A percentile compares a stretch with the other conserved stretches of the same genome.
These are phyloP conservation scores for Pardosa pseudoannulata DNA, from an alignment of 2,888 invertebrate genomes.

Conservation along the genomic window DNA sequence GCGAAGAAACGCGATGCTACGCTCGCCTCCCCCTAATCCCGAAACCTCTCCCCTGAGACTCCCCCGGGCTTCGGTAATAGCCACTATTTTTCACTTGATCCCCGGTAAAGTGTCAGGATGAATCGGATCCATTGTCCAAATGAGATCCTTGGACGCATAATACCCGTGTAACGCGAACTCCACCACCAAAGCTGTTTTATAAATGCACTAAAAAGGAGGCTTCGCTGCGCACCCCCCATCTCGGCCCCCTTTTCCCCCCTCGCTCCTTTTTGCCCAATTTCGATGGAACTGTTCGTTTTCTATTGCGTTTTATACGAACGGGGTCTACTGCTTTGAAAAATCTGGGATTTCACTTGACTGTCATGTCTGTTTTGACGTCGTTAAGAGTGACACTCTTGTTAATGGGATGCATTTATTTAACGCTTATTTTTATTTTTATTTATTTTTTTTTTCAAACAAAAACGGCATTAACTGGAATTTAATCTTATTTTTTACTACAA, in stretches of 20 bases:
- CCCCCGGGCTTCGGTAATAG: conserved; percentile 68
- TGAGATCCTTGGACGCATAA: conserved; percentile 71
- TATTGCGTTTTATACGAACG: conserved; percentile 12
- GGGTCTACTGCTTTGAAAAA: conserved; percentile 2
- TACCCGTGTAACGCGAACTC: conserved; percentile 72
- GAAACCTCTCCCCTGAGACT: conserved; percentile 53
- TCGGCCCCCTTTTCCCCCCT: not conserved
- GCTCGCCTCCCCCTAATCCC: conserved; percentile 41
- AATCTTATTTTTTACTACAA: too few relatives aligned
- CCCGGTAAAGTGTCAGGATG: conserved; percentile 73
- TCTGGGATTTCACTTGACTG: not conserved
- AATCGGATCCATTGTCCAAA: conserved; percentile 73
- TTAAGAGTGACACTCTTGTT: not conserved
- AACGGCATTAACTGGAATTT: too few relatives aligned
- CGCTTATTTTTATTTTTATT: too few relatives aligned
- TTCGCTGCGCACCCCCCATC: conserved; percentile 11
- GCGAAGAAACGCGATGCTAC: conserved; percentile 63
- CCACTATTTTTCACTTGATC: conserved; percentile 74
- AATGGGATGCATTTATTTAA: too few relatives aligned
- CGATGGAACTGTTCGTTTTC: conserved; percentile 55
- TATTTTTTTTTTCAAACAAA: too few relatives aligned
- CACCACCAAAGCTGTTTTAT: conserved; percentile 70
- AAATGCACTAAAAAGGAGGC: conserved; percentile 71
- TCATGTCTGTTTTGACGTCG: not conserved
- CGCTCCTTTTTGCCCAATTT: conserved; percentile 55